phyloP scores from a whole-genome alignment of 2,797 vertebrate genomes.

The Danio choprae region DNA sequence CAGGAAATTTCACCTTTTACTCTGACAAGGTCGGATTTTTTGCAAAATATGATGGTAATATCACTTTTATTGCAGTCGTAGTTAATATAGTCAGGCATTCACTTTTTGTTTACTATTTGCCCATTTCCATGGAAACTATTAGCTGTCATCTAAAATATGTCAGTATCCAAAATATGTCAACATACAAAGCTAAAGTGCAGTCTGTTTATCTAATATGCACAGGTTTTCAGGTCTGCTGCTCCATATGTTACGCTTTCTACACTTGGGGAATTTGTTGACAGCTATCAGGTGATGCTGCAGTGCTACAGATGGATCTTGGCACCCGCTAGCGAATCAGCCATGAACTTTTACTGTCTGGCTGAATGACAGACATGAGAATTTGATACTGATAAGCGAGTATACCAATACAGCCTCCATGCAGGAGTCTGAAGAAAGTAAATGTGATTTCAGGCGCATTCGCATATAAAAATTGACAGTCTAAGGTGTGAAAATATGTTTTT shows the following conservation, averaged over 20 bases:
- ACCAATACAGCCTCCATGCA: background rate
- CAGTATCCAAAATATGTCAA: conserved; percentile 25
- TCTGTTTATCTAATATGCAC: background rate
- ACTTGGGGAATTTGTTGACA: conserved; percentile 19
- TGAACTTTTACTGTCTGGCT: conserved; percentile 24
- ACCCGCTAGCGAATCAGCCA: background rate
- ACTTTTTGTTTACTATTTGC: background rate
- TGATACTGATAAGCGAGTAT: conserved; percentile 7
- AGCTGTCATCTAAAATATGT: no score
- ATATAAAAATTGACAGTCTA: no score
- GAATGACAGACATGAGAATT: background rate
- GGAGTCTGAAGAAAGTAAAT: background rate
- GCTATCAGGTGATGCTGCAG: background rate
- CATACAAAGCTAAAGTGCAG: background rate
- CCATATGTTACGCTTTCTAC: background rate
- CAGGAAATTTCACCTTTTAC: conserved; percentile 49
- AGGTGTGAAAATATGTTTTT: background rate
- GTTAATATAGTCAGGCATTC: background rate
- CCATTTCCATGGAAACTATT: background rate
- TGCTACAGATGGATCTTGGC: conserved; percentile 31
- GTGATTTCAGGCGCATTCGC: no score
- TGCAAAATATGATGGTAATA: background rate
- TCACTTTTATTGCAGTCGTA: conserved; percentile 1
- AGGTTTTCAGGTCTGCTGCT: conserved; percentile 7
- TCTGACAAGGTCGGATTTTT: conserved; percentile 1